Percentiles rank a stretch among this genome's conserved stretches.
phyloP scores from a whole-genome alignment of 2,797 vertebrate species.

The Micropoecilia bifurca region DNA sequence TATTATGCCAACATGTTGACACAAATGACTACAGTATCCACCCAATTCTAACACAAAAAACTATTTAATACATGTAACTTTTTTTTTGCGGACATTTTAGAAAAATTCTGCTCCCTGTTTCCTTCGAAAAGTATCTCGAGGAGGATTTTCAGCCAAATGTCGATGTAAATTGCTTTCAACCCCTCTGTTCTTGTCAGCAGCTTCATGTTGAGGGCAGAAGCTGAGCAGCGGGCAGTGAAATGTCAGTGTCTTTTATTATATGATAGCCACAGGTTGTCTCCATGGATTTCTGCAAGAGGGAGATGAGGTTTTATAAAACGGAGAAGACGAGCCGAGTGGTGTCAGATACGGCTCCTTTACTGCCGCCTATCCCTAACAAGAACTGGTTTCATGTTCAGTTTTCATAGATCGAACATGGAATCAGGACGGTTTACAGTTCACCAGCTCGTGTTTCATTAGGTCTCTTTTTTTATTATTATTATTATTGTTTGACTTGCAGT shows the following conservation, averaged over 20 bases:
- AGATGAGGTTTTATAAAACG: neutral
- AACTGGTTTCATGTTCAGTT: neutral
- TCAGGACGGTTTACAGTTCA: neutral
- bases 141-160: slow-evolving; percentile 25
- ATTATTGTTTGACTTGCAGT: neutral
- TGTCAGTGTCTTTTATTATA: neutral
- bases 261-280: slow-evolving; percentile 1
- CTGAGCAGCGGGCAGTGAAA: slow-evolving; percentile 11
- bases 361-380: neutral
- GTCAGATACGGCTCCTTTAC: neutral
- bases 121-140: neutral
- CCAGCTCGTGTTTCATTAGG: neutral
- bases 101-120: neutral
- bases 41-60: neutral
- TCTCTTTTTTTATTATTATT: neutral
- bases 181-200: neutral
- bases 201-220: neutral
- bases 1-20: neutral
- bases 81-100: neutral
- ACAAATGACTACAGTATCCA: neutral
- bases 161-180: slow-evolving; percentile 13
- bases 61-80: neutral
- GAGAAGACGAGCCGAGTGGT: neutral
- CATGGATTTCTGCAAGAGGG: neutral
- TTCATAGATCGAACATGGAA: neutral